A percentile compares a stretch with the other conserved stretches of the same genome.
phyloP scores from a whole-genome alignment of 2,888 invertebrate genomes.

The Caenorhabditis sp. region DNA sequence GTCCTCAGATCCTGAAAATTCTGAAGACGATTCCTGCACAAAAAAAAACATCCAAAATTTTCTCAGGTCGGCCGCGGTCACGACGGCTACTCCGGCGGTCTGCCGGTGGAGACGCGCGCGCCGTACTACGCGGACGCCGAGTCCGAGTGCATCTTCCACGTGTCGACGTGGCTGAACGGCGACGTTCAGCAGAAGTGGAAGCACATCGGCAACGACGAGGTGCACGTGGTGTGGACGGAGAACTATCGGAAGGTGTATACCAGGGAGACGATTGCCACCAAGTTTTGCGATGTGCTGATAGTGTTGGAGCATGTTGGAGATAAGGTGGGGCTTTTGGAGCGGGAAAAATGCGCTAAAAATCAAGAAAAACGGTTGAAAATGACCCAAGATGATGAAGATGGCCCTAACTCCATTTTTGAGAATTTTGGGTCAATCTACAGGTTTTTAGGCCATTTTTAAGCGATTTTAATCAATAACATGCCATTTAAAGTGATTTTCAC shows the following conservation, averaged over 20 bases:
- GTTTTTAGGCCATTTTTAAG: neutral
- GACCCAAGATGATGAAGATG: neutral
- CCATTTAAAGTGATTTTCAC: no score
- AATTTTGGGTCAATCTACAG: neutral
- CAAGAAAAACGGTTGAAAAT: neutral
- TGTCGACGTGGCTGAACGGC: conserved; percentile 95
- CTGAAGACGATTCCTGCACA: no score
- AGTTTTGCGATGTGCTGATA: conserved; percentile 98
- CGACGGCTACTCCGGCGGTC: conserved; percentile 95
- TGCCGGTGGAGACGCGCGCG: conserved; percentile 89
- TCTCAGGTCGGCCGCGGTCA: conserved; percentile 85
- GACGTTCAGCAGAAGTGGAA: conserved; percentile 83
- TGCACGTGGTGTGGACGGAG: conserved; percentile 99
- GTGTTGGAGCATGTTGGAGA: conserved; percentile 89
- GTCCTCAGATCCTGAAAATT: no score
- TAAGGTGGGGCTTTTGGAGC: conserved; percentile 34
- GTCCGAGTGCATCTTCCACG: conserved; percentile 89
- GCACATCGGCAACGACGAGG: conserved; percentile 86
- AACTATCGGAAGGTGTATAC: conserved; percentile 94
- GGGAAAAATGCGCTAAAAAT: neutral
- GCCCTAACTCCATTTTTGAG: neutral
- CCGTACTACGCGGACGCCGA: conserved; percentile 93
- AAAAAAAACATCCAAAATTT: no score
- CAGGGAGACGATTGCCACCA: conserved; percentile 96
- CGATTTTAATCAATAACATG: no score